phyloP scores from a whole-genome alignment of 2,888 invertebrate species.

The Noctua comes region DNA sequence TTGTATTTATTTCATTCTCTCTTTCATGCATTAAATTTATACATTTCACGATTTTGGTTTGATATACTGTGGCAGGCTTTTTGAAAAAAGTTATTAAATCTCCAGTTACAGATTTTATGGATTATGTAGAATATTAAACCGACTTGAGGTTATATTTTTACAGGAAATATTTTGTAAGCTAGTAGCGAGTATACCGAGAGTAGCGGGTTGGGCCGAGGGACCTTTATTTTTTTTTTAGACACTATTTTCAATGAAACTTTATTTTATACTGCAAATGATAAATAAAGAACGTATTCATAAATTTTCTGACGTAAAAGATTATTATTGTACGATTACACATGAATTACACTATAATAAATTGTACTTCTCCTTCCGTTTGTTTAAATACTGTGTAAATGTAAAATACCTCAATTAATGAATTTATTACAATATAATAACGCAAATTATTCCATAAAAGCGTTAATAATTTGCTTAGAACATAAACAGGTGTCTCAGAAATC shows the following conservation, averaged over 20 bases:
- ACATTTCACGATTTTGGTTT: slow-evolving; percentile 21
- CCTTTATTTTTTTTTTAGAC: too few relatives aligned
- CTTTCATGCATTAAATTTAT: slow-evolving; percentile 32
- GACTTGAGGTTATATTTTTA: neutral
- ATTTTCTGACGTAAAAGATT: neutral
- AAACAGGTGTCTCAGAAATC: slow-evolving; percentile 27
- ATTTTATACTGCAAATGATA: slow-evolving; percentile 1
- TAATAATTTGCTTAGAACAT: slow-evolving; percentile 25
- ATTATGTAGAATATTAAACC: slow-evolving; percentile 6
- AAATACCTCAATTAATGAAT: slow-evolving; percentile 1
- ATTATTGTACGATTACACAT: neutral
- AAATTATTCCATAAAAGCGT: slow-evolving; percentile 20
- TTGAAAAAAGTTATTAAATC: slow-evolving; percentile 45
- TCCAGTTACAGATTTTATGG: slow-evolving; percentile 36
- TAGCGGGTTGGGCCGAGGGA: too few relatives aligned
- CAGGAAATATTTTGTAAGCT: neutral
- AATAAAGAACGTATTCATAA: neutral
- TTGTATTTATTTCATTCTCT: slow-evolving; percentile 56
- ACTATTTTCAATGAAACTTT: neutral
- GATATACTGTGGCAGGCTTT: slow-evolving; percentile 30
- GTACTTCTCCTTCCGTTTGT: neutral
- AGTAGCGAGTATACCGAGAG: neutral
- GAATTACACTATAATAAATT: neutral
- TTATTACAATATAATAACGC: slow-evolving; percentile 19
- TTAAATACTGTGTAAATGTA: slow-evolving; percentile 10